Conservation (phyloP, 2,113 vertebrate genomes). For the Entosphenus tridentatus region DNA sequence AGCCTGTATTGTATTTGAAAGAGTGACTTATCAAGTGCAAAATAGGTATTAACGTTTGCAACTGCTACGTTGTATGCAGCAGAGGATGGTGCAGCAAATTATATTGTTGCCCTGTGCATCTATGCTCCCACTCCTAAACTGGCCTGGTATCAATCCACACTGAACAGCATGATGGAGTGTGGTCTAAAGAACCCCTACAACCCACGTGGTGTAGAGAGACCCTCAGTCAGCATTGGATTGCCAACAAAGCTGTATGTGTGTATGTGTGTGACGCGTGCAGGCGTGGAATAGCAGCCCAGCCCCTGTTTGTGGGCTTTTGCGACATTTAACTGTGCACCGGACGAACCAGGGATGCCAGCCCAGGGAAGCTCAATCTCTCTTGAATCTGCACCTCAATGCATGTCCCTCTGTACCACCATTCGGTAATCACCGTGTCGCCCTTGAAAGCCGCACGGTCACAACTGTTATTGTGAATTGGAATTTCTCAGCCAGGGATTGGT, state of each 20-base stretch:
- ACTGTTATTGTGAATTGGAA: too few species aligned
- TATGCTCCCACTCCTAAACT: background rate
- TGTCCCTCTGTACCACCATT: too few species aligned
- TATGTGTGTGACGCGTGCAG: background rate
- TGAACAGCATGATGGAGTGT: background rate
- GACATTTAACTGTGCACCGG: background rate
- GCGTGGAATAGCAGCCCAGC: slow-evolving; percentile 3
- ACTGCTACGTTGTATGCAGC: too few species aligned
- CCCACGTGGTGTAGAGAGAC: background rate
- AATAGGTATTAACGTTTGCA: too few species aligned
- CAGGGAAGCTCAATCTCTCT: too few species aligned
- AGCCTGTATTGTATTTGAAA: too few species aligned
- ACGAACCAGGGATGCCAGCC: too few species aligned
- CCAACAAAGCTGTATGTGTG: background rate
- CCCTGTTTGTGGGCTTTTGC: slow-evolving; percentile 4
- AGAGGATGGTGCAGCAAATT: background rate
- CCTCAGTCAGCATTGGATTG: background rate
- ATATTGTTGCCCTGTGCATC: background rate
- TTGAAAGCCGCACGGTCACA: too few species aligned
- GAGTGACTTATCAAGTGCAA: too few species aligned
- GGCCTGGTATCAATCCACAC: background rate
- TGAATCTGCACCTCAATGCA: too few species aligned
- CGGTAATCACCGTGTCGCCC: too few species aligned
- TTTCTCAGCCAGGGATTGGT: too few species aligned
- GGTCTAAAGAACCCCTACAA: background rate